These are phyloP conservation scores for Erebia aethiops DNA, from an alignment of 2,888 invertebrate genomes.

Conservation along the genomic window DNA sequence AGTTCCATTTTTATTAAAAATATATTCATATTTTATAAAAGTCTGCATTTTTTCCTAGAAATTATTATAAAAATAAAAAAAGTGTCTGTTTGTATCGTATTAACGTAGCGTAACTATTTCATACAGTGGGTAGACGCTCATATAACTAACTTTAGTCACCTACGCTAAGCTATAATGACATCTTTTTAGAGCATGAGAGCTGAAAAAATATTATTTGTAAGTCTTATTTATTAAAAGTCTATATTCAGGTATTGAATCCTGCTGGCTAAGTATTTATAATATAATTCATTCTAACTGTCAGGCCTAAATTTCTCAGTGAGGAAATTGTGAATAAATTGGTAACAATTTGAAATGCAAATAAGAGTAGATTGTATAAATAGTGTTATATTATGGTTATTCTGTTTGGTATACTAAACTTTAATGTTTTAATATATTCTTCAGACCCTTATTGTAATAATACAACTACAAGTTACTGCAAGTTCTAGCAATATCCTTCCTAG, in stretches of 20 bases:
- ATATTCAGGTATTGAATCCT: background rate
- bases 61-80: too few relatives aligned
- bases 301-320: background rate
- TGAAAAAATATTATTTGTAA: too few relatives aligned
- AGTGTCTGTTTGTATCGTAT: too few relatives aligned
- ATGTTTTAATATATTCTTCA: slow-evolving; percentile 10
- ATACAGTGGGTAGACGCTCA: too few relatives aligned
- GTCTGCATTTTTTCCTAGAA: too few relatives aligned
- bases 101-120: too few relatives aligned
- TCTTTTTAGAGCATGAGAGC: too few relatives aligned
- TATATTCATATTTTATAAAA: too few relatives aligned
- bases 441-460: background rate
- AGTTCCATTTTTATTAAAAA: too few relatives aligned
- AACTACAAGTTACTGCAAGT: background rate
- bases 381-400: background rate
- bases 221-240: background rate
- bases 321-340: slow-evolving; percentile 4
- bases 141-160: too few relatives aligned
- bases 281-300: background rate
- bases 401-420: background rate
- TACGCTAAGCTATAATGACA: too few relatives aligned
- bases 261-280: background rate
- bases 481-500: background rate
- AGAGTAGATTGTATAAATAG: background rate
- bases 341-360: slow-evolving; percentile 19